A percentile compares a stretch with the other conserved stretches of the same genome.
Evolutionary conservation across 1,140 invertebrate species (phyloP).

Genomic region (Bombus polaris): DNA sequence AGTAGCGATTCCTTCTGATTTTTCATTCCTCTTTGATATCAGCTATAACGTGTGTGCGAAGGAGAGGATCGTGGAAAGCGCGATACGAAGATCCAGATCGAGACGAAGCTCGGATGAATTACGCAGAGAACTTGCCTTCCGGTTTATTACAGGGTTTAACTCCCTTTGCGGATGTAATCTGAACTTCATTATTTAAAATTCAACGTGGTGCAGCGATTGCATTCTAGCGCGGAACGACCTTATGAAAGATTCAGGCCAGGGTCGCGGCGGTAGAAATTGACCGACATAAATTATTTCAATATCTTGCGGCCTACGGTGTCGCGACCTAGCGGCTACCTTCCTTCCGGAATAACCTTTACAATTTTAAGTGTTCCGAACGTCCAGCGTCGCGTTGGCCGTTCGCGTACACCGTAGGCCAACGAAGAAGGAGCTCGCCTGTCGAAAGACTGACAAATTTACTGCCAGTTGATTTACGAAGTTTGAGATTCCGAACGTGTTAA

Average conservation of each 20-base stretch:
- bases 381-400: neutral
- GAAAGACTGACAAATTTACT: neutral
- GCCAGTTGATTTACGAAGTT: neutral
- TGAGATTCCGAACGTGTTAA: too few species aligned
- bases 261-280: slow-evolving; percentile 64
- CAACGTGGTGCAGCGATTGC: slow-evolving; percentile 65
- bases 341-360: slow-evolving; percentile 50
- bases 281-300: slow-evolving; percentile 70
- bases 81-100: neutral
- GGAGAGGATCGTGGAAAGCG: too few species aligned
- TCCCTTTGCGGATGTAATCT: slow-evolving; percentile 62
- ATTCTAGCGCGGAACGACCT: slow-evolving; percentile 64
- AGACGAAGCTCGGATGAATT: slow-evolving; percentile 33
- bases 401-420: neutral
- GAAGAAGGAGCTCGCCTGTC: neutral
- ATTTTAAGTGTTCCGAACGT: slow-evolving; percentile 53
- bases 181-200: slow-evolving; percentile 70
- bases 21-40: too few species aligned
- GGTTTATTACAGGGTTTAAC: slow-evolving; percentile 64
- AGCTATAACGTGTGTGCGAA: too few species aligned
- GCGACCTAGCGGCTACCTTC: neutral
- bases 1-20: too few species aligned
- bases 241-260: slow-evolving; percentile 65
- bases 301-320: slow-evolving; percentile 41
- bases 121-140: slow-evolving; percentile 45